These are phyloP conservation scores for Patagioenas fasciata DNA, from an alignment of 2,113 vertebrate genomes.

Conservation along the genomic window DNA sequence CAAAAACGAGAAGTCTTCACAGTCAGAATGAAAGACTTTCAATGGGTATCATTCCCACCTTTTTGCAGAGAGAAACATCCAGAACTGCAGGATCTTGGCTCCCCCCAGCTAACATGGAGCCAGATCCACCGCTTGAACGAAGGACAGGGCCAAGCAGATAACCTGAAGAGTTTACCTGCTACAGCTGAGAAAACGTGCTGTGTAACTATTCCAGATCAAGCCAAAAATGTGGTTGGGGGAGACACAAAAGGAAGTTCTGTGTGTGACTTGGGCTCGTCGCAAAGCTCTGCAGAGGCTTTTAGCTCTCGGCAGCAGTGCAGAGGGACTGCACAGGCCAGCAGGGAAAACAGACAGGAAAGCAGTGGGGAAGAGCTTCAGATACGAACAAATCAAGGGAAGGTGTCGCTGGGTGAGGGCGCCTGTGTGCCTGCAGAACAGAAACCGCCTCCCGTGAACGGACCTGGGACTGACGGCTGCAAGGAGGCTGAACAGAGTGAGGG, in stretches of 20 bases:
- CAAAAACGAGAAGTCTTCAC: slow-evolving; percentile 35
- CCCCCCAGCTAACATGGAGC: neutral
- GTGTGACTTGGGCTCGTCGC: fast-evolving
- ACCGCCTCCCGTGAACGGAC: fast-evolving
- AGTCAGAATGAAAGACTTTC: slow-evolving; percentile 16
- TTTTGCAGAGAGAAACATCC: neutral
- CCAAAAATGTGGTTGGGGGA: neutral
- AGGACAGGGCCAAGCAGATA: neutral
- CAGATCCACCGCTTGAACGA: neutral
- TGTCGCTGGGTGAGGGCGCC: neutral
- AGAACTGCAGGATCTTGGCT: neutral
- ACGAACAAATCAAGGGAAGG: fast-evolving
- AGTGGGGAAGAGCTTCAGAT: neutral
- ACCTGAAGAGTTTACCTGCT: neutral
- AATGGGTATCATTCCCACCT: slow-evolving; percentile 38
- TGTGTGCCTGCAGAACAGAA: fast-evolving
- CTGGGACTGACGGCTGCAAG: neutral
- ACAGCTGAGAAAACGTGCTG: neutral
- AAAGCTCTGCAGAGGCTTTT: neutral
- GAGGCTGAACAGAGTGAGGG: neutral
- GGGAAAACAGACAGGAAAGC: neutral
- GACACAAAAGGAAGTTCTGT: neutral
- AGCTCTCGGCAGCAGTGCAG: neutral
- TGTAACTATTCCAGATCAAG: neutral
- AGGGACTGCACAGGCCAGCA: neutral